These are phyloP conservation scores for Melanostigma gelatinosum DNA, from an alignment of 2,113 vertebrate species.

Conservation along the genomic window DNA sequence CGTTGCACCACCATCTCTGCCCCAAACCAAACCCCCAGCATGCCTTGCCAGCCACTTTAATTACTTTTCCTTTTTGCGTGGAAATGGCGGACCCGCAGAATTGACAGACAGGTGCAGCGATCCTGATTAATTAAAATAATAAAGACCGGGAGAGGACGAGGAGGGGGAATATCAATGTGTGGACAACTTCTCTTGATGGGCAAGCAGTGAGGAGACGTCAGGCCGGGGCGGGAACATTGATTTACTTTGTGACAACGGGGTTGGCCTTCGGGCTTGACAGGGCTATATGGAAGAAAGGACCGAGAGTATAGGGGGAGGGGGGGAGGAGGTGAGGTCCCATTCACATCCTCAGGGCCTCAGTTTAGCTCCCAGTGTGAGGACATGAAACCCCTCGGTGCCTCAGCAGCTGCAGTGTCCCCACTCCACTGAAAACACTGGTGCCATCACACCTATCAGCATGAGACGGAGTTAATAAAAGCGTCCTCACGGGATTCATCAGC, in stretches of 20 bases:
- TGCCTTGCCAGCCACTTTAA: slow-evolving; percentile 79
- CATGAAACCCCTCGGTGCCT: slow-evolving; percentile 34
- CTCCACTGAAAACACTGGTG: slow-evolving; percentile 41
- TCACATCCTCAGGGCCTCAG: slow-evolving; percentile 57
- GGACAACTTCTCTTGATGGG: slow-evolving; percentile 64
- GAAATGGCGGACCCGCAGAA: slow-evolving; percentile 60
- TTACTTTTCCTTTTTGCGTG: slow-evolving; percentile 74
- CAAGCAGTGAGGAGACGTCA: slow-evolving; percentile 61
- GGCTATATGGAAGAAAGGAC: slow-evolving; percentile 40
- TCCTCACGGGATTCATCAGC: slow-evolving; percentile 77
- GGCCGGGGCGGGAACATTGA: slow-evolving; percentile 73
- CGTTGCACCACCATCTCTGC: slow-evolving; percentile 67
- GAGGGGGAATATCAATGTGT: slow-evolving; percentile 59
- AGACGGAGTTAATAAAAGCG: slow-evolving; percentile 80
- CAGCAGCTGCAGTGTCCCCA: slow-evolving; percentile 64
- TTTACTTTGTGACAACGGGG: slow-evolving; percentile 76
- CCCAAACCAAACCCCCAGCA: slow-evolving; percentile 77
- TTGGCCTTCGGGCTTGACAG: slow-evolving; percentile 72
- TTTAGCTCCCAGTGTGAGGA: slow-evolving; percentile 42
- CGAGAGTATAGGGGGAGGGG: background rate
- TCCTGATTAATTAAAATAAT: slow-evolving; percentile 84
- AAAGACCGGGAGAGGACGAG: slow-evolving; percentile 59
- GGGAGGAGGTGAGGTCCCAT: slow-evolving; percentile 12
- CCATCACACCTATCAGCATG: slow-evolving; percentile 72
- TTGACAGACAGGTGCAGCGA: slow-evolving; percentile 81